These are phyloP conservation scores for Pogonocherus hispidulus DNA, from an alignment of 2,888 invertebrate species.

Conservation along the genomic window DNA sequence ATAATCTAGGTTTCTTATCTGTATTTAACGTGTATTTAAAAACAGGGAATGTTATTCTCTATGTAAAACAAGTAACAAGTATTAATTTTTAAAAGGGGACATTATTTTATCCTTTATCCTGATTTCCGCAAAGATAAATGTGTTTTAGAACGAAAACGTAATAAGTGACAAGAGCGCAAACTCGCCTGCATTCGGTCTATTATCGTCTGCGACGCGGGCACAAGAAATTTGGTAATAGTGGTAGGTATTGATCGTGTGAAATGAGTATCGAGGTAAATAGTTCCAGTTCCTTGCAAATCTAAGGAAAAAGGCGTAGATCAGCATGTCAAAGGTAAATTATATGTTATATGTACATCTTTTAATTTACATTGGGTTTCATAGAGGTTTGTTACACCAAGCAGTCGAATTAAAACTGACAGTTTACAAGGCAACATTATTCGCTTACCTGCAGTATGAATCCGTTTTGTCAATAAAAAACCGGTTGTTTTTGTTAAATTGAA, in stretches of 20 bases:
- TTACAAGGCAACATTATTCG: neutral
- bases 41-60: no score
- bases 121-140: no score
- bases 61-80: no score
- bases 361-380: neutral
- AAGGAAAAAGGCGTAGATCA: slow-evolving; percentile 17
- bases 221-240: slow-evolving; percentile 31
- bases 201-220: slow-evolving; percentile 15
- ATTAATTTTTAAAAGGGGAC: no score
- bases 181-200: slow-evolving; percentile 30
- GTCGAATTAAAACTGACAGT: neutral
- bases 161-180: slow-evolving; percentile 32
- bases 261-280: slow-evolving; percentile 35
- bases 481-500: slow-evolving; percentile 30
- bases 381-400: neutral
- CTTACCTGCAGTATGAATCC: neutral
- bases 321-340: slow-evolving; percentile 32
- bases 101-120: no score
- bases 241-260: slow-evolving; percentile 40
- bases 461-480: slow-evolving; percentile 31
- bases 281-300: slow-evolving; percentile 23
- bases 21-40: no score
- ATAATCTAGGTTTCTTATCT: no score
- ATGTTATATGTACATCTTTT: neutral
- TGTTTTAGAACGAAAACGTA: neutral